A percentile compares a stretch with the other conserved stretches of the same genome.
Conservation (phyloP, 2,797 vertebrate species). For the Salmo trutta region DNA sequence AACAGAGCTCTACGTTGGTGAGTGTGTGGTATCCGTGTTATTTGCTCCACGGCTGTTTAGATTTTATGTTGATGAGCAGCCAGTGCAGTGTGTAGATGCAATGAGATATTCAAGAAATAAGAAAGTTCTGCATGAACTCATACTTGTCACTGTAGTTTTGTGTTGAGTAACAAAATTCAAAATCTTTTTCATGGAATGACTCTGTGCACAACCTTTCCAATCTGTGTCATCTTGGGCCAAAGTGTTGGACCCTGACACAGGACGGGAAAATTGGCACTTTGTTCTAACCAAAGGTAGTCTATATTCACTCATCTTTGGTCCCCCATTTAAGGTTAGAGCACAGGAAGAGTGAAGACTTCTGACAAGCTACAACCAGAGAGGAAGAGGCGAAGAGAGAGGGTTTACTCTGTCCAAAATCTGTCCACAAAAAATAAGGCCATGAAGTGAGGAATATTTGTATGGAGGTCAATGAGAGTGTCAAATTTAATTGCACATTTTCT, state of each 20-base stretch:
- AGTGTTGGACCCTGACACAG: neutral
- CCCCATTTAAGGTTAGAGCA: neutral
- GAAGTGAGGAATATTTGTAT: too few relatives aligned
- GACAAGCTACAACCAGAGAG: too few relatives aligned
- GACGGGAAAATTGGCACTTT: neutral
- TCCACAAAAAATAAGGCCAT: too few relatives aligned
- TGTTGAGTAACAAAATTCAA: neutral
- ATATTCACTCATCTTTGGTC: neutral
- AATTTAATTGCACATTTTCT: too few relatives aligned
- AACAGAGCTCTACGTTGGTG: neutral
- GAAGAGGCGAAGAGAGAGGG: too few relatives aligned
- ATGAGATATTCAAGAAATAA: neutral
- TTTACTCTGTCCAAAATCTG: too few relatives aligned
- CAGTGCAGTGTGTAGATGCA: neutral
- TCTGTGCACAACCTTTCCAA: neutral
- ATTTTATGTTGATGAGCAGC: too few relatives aligned
- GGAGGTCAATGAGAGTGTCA: too few relatives aligned
- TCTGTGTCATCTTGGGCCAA: too few relatives aligned
- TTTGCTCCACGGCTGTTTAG: conserved; percentile 6
- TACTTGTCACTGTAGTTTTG: neutral
- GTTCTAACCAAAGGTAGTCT: neutral
- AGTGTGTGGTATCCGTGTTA: neutral
- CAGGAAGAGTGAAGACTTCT: too few relatives aligned
- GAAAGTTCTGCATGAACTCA: neutral
- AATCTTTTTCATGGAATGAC: neutral